Evolutionary conservation across 2,797 vertebrate genomes (phyloP).

Genomic region (Aeoliscus strigatus): DNA sequence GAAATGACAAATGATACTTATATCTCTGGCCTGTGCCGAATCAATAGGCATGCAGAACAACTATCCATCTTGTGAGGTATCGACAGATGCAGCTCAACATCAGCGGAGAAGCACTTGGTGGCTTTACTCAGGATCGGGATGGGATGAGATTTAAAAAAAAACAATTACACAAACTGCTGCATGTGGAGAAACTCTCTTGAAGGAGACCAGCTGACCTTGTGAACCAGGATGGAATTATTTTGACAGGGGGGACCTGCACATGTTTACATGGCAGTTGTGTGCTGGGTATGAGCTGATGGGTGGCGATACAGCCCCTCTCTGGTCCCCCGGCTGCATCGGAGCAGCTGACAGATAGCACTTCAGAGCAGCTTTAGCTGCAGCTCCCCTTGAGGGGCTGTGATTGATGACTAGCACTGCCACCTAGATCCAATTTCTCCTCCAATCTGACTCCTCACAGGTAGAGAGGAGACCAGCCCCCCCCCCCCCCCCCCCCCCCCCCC

Average conservation of each 20-base stretch:
- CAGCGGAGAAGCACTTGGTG: slow-evolving; percentile 67
- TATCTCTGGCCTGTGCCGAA: slow-evolving; percentile 87
- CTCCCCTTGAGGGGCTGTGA: slow-evolving; percentile 80
- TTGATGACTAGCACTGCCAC: slow-evolving; percentile 80
- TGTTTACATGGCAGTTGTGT: slow-evolving; percentile 76
- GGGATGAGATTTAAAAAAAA: slow-evolving; percentile 49
- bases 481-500: background rate
- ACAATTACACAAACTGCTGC: slow-evolving; percentile 29
- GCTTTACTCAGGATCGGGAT: slow-evolving; percentile 65
- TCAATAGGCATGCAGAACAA: slow-evolving; percentile 91
- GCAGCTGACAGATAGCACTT: slow-evolving; percentile 82
- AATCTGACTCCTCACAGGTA: slow-evolving; percentile 72
- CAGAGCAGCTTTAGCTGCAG: slow-evolving; percentile 79
- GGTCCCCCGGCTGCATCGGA: slow-evolving; percentile 63
- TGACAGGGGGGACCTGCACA: slow-evolving; percentile 68
- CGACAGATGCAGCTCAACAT: slow-evolving; percentile 77
- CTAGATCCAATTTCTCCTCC: slow-evolving; percentile 79
- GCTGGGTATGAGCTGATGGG: slow-evolving; percentile 69
- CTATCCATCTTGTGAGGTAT: slow-evolving; percentile 90
- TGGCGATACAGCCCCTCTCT: slow-evolving; percentile 61
- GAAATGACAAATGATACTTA: slow-evolving; percentile 98
- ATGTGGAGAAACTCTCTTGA: slow-evolving; percentile 11
- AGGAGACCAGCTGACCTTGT: slow-evolving; percentile 20
- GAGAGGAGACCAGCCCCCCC: slow-evolving; percentile 23
- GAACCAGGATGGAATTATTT: slow-evolving; percentile 49